These are phyloP conservation scores for Antigone vipio DNA, from an alignment of 2,113 vertebrate genomes.

Conservation along the genomic window DNA sequence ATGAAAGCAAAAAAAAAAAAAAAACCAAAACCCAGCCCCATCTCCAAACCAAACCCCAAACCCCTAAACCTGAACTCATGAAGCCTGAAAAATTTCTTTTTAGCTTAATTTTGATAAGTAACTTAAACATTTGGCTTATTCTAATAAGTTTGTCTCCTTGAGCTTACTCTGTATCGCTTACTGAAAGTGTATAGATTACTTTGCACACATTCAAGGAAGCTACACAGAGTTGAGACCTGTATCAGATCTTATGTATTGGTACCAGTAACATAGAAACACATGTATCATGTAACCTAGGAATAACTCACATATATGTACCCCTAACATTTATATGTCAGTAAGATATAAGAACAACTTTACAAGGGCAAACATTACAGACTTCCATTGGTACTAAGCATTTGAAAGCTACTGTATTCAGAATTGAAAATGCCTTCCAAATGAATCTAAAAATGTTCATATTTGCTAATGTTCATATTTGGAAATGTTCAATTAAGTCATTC, in stretches of 20 bases:
- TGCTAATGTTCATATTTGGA: background rate
- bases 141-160: background rate
- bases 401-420: background rate
- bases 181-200: background rate
- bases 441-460: background rate
- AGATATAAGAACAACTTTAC: background rate
- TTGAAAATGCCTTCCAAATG: background rate
- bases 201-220: background rate
- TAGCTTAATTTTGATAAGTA: background rate
- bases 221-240: background rate
- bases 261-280: background rate
- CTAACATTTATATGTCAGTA: background rate
- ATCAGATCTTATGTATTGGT: background rate
- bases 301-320: background rate
- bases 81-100: background rate
- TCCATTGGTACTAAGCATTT: background rate
- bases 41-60: background rate
- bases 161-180: background rate
- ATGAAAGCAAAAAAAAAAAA: background rate
- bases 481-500: background rate
- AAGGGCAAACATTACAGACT: background rate
- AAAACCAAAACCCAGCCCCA: background rate
- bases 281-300: background rate
- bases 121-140: background rate
- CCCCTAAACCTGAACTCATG: background rate